Conservation (phyloP, 92 coral and sea anemone genomes). For the Nematostella vectensis region DNA sequence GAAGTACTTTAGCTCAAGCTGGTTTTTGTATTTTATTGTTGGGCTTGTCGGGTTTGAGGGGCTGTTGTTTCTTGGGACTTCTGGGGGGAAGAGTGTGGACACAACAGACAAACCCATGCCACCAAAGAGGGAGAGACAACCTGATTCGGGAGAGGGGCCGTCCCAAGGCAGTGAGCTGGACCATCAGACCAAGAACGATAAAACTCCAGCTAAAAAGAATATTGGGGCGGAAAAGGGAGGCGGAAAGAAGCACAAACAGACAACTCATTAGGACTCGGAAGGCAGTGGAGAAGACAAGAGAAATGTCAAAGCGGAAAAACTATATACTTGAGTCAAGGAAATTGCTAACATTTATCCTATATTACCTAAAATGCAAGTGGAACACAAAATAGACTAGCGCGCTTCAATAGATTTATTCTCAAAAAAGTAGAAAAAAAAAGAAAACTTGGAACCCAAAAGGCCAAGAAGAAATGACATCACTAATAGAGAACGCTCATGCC, state of each 20-base stretch:
- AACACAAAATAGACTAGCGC: too few relatives aligned
- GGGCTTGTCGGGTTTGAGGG: conserved; percentile 40
- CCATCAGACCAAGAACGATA: conserved; percentile 7
- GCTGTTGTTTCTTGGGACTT: conserved; percentile 34
- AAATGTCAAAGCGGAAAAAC: too few relatives aligned
- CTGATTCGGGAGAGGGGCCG: background rate
- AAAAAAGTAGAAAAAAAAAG: too few relatives aligned
- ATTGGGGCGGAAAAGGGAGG: conserved; percentile 10
- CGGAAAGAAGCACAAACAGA: conserved; percentile 17
- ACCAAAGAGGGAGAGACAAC: background rate
- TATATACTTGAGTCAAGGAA: too few relatives aligned
- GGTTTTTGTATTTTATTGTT: conserved; percentile 65
- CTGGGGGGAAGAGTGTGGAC: conserved; percentile 7
- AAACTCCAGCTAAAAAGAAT: conserved; percentile 7
- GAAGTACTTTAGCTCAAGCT: conserved; percentile 41
- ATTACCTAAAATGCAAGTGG: too few relatives aligned
- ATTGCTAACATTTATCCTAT: too few relatives aligned
- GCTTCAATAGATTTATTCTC: too few relatives aligned
- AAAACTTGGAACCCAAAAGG: too few relatives aligned
- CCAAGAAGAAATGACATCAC: too few relatives aligned
- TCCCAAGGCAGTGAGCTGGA: background rate
- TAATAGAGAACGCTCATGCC: too few relatives aligned
- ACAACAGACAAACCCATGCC: background rate
- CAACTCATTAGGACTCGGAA: too few relatives aligned
- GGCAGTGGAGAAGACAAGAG: too few relatives aligned